These are phyloP conservation scores for Standfussiana lucernea DNA, from an alignment of 2,888 invertebrate genomes.

Conservation along the genomic window DNA sequence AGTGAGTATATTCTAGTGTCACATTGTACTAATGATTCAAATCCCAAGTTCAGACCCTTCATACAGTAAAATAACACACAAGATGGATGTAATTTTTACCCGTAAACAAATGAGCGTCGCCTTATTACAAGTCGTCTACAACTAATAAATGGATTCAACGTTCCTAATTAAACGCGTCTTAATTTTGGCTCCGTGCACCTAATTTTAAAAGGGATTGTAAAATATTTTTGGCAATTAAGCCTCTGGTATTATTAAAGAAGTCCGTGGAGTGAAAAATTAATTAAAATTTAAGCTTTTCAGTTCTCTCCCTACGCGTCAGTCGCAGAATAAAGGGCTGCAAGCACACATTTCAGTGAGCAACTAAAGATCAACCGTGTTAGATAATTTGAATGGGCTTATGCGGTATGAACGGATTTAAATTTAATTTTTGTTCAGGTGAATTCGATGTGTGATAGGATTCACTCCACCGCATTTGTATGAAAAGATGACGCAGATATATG, in stretches of 20 bases:
- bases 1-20: constrained; percentile 13
- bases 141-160: constrained; percentile 74
- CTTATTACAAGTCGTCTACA: constrained; percentile 48
- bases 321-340: constrained; percentile 81
- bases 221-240: constrained; percentile 86
- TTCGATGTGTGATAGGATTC: constrained; percentile 23
- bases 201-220: constrained; percentile 78
- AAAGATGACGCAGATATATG: background rate
- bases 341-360: constrained; percentile 87
- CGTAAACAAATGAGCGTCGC: constrained; percentile 60
- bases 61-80: constrained; percentile 7
- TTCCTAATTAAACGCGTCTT: constrained; percentile 84
- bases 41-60: background rate
- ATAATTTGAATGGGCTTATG: constrained; percentile 86
- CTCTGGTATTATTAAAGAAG: constrained; percentile 83
- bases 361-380: constrained; percentile 87
- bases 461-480: constrained; percentile 34
- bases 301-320: constrained; percentile 80
- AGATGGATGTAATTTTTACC: constrained; percentile 42
- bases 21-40: constrained; percentile 10
- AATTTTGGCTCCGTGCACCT: constrained; percentile 73
- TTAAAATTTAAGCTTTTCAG: constrained; percentile 87
- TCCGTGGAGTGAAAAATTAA: constrained; percentile 89
- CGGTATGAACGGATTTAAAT: constrained; percentile 76
- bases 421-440: constrained; percentile 71